Evolutionary conservation across 1,140 invertebrate genomes (phyloP).

Genomic region (Colletes latitarsis): DNA sequence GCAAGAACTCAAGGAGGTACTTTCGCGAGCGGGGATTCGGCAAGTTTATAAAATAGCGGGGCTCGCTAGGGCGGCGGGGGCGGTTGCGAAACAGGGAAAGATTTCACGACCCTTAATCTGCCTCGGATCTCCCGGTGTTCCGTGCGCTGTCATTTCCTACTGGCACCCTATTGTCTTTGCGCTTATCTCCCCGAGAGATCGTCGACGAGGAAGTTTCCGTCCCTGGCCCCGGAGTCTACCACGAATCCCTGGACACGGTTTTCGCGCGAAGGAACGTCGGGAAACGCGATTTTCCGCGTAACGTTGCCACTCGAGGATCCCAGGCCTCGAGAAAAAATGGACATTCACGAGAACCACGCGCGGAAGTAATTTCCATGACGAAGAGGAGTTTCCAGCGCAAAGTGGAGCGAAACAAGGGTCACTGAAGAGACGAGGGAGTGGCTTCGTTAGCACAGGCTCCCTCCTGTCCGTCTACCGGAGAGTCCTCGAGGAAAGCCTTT

Average conservation of each 20-base stretch:
- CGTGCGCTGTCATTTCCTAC: conserved; percentile 67
- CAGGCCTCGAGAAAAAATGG: conserved; percentile 26
- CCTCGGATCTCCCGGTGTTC: conserved; percentile 56
- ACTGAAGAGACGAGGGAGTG: conserved; percentile 49
- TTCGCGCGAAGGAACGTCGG: conserved; percentile 1
- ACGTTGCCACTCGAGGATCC: background rate
- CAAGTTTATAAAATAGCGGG: conserved; percentile 67
- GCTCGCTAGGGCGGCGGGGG: background rate
- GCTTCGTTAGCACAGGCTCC: conserved; percentile 54
- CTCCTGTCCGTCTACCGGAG: conserved; percentile 35
- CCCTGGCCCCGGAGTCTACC: too few species aligned
- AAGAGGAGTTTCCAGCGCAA: conserved; percentile 47
- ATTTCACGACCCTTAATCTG: conserved; percentile 67
- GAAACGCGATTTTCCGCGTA: background rate
- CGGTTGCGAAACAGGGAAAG: conserved; percentile 48
- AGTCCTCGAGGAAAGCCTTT: conserved; percentile 57
- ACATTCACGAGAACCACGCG: conserved; percentile 37
- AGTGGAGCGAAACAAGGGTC: conserved; percentile 37
- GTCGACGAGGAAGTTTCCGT: conserved; percentile 27
- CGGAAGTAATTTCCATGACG: conserved; percentile 43
- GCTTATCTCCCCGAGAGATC: conserved; percentile 60
- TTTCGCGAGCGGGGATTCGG: conserved; percentile 57
- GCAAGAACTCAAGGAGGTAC: conserved; percentile 60
- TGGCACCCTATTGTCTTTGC: conserved; percentile 71
- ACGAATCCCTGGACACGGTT: background rate